Conservation (phyloP, 1,140 invertebrate species). For the Drosophila quadrilineata region DNA sequence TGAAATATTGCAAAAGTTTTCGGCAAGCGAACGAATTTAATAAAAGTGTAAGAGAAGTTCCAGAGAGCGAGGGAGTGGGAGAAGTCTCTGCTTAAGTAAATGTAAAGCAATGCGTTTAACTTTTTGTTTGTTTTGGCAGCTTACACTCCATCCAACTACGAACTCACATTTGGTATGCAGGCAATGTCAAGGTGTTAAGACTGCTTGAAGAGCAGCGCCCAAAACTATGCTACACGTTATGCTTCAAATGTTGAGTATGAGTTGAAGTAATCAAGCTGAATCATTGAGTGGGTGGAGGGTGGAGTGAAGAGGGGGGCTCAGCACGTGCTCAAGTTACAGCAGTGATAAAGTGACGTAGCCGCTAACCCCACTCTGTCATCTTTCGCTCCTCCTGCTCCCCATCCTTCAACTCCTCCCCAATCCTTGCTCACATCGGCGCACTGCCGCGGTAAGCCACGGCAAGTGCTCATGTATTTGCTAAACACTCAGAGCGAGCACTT, state of each 20-base stretch:
- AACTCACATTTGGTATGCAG: slow-evolving; percentile 13
- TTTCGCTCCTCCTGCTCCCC: background rate
- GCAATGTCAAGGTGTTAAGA: slow-evolving; percentile 8
- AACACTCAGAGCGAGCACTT: slow-evolving; percentile 55
- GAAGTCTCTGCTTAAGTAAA: slow-evolving; percentile 22
- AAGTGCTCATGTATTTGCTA: slow-evolving; percentile 54
- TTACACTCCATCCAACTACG: background rate
- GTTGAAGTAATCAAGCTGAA: slow-evolving; percentile 15
- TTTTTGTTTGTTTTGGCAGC: slow-evolving; percentile 5
- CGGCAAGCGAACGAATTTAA: background rate
- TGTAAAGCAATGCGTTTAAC: slow-evolving; percentile 12
- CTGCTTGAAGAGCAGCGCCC: background rate
- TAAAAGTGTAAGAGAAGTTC: background rate
- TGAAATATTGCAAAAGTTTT: slow-evolving; percentile 66
- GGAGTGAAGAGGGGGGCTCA: too few species aligned
- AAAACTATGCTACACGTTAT: slow-evolving; percentile 6
- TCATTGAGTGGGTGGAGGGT: slow-evolving; percentile 11
- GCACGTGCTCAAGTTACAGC: slow-evolving; percentile 26
- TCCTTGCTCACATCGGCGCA: background rate
- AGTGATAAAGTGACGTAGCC: slow-evolving; percentile 10
- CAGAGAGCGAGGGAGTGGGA: background rate
- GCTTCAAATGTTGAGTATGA: background rate
- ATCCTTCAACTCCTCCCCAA: background rate
- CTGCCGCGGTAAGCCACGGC: slow-evolving; percentile 38
- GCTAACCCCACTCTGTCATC: background rate